phyloP scores from a whole-genome alignment of 2,888 invertebrate species.

The Dermolepida albohirtum region DNA sequence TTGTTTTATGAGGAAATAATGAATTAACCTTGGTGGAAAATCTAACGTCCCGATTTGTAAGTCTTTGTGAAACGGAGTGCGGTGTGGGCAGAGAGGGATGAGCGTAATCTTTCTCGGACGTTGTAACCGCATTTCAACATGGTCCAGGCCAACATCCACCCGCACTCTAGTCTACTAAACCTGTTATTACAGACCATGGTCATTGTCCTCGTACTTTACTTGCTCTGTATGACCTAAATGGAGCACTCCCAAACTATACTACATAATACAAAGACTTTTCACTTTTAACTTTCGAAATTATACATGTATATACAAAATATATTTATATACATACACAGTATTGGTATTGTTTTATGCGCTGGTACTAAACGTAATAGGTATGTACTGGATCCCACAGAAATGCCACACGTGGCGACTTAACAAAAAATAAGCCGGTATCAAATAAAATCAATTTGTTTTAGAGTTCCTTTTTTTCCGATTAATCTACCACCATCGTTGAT shows the following conservation, averaged over 20 bases:
- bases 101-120: conserved; percentile 52
- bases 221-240: conserved; percentile 61
- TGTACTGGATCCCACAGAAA: too few relatives aligned
- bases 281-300: conserved; percentile 47
- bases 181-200: conserved; percentile 61
- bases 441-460: too few relatives aligned
- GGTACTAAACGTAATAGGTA: too few relatives aligned
- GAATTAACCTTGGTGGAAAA: conserved; percentile 39
- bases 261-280: conserved; percentile 51
- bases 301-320: neutral
- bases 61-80: conserved; percentile 41
- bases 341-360: too few relatives aligned
- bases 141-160: conserved; percentile 59
- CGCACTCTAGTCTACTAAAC: conserved; percentile 62
- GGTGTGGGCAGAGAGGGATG: conserved; percentile 53
- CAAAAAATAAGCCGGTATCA: too few relatives aligned
- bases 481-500: too few relatives aligned
- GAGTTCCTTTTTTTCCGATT: too few relatives aligned
- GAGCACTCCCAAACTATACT: conserved; percentile 60
- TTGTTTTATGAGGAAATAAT: conserved; percentile 1
- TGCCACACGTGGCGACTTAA: too few relatives aligned
- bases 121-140: conserved; percentile 55
- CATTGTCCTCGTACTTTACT: conserved; percentile 62
- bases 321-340: too few relatives aligned
- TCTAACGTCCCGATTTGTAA: conserved; percentile 33